Conservation (phyloP, 2,888 invertebrate genomes). For the Dicranocentrus wangi region DNA sequence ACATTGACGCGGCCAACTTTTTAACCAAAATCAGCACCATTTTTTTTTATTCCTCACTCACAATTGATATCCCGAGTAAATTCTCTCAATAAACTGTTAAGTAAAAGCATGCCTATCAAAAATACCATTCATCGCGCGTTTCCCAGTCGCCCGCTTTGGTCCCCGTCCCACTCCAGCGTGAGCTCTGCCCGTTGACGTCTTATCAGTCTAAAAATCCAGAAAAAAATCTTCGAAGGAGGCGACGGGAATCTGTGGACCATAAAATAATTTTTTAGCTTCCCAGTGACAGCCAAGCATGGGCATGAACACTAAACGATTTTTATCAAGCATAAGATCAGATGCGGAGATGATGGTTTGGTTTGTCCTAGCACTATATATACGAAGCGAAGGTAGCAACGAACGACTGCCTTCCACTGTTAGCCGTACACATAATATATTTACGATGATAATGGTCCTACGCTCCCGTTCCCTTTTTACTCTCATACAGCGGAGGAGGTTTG, state of each 20-base stretch:
- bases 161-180: not conserved
- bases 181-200: constrained; percentile 46
- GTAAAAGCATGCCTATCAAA: too few relatives aligned
- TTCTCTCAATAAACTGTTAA: too few relatives aligned
- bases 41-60: too few relatives aligned
- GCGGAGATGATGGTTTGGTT: constrained; percentile 25
- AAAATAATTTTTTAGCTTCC: constrained; percentile 60
- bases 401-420: too few relatives aligned
- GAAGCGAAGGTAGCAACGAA: constrained; percentile 6
- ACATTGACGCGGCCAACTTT: too few relatives aligned
- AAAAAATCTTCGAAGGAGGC: constrained; percentile 53
- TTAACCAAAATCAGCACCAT: too few relatives aligned
- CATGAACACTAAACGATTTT: constrained; percentile 65
- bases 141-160: too few relatives aligned
- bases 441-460: too few relatives aligned
- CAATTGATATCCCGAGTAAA: too few relatives aligned
- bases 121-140: too few relatives aligned
- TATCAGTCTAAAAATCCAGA: constrained; percentile 40
- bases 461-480: not conserved
- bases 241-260: constrained; percentile 61
- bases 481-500: constrained; percentile 16
- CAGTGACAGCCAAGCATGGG: constrained; percentile 60
- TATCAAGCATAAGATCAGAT: constrained; percentile 54
- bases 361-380: not conserved
- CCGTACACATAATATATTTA: too few relatives aligned